Evolutionary conservation across 2,113 vertebrate genomes (phyloP).

Genomic region (Rhea americana): DNA sequence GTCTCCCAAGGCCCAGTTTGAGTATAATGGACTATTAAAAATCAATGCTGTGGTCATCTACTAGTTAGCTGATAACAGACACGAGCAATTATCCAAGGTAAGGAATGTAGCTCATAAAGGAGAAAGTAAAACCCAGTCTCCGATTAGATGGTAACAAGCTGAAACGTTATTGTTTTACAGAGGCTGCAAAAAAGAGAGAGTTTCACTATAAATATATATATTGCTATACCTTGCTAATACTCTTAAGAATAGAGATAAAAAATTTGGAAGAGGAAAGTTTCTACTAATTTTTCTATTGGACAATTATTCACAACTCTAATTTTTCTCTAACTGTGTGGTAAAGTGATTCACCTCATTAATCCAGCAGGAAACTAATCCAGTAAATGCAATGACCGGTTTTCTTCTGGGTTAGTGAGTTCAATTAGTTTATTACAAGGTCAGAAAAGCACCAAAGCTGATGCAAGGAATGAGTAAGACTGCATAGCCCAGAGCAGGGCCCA

Average conservation of each 20-base stretch:
- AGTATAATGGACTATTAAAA: neutral
- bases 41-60: neutral
- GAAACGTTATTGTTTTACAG: neutral
- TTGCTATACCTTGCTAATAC: neutral
- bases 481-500: neutral
- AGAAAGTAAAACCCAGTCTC: neutral
- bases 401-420: neutral
- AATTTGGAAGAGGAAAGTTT: neutral
- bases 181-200: neutral
- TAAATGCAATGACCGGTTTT: neutral
- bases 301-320: neutral
- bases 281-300: neutral
- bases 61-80: conserved; percentile 18
- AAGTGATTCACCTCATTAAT: neutral
- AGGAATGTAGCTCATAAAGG: neutral
- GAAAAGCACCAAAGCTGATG: neutral
- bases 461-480: neutral
- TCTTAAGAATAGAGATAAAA: neutral
- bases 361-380: neutral
- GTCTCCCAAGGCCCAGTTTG: neutral
- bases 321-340: neutral
- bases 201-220: neutral
- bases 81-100: neutral
- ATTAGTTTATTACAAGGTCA: neutral
- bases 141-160: neutral